Evolutionary conservation across 1,140 invertebrate species (phyloP).

Genomic region (Antheraea pernyi): DNA sequence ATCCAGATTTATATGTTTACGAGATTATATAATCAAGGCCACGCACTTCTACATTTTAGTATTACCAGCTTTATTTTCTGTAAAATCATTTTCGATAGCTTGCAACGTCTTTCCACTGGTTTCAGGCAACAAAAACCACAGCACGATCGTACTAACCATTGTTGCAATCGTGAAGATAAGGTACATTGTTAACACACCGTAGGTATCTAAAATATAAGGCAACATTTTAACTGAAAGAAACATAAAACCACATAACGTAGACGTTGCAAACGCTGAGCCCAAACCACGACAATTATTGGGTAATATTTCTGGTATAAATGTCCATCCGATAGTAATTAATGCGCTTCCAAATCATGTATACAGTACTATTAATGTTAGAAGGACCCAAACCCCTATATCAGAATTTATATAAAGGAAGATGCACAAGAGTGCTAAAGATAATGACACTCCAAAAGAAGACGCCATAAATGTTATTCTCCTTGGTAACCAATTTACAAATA

Average conservation of each 20-base stretch:
- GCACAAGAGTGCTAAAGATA: slow-evolving; percentile 35
- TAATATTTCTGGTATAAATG: slow-evolving; percentile 56
- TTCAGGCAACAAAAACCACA: slow-evolving; percentile 80
- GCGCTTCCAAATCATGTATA: slow-evolving; percentile 37
- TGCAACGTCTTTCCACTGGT: slow-evolving; percentile 81
- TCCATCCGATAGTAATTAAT: slow-evolving; percentile 38
- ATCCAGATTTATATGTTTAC: background rate
- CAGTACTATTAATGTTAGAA: slow-evolving; percentile 37
- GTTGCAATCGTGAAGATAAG: background rate
- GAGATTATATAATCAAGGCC: background rate
- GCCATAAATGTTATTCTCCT: background rate
- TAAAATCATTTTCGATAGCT: slow-evolving; percentile 71
- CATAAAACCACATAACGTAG: slow-evolving; percentile 15
- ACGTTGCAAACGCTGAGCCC: slow-evolving; percentile 37
- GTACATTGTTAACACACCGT: slow-evolving; percentile 5
- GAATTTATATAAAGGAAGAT: slow-evolving; percentile 31
- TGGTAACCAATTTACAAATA: slow-evolving; percentile 29
- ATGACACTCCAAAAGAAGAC: background rate
- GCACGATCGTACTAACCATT: slow-evolving; percentile 50
- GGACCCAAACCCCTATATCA: slow-evolving; percentile 38
- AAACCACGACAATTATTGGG: slow-evolving; percentile 48
- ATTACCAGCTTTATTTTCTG: slow-evolving; percentile 22
- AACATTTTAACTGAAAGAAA: slow-evolving; percentile 9
- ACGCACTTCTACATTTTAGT: slow-evolving; percentile 22
- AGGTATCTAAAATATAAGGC: background rate